phyloP scores from a whole-genome alignment of 1,140 invertebrate species.

The Rhizoglyphus robini region DNA sequence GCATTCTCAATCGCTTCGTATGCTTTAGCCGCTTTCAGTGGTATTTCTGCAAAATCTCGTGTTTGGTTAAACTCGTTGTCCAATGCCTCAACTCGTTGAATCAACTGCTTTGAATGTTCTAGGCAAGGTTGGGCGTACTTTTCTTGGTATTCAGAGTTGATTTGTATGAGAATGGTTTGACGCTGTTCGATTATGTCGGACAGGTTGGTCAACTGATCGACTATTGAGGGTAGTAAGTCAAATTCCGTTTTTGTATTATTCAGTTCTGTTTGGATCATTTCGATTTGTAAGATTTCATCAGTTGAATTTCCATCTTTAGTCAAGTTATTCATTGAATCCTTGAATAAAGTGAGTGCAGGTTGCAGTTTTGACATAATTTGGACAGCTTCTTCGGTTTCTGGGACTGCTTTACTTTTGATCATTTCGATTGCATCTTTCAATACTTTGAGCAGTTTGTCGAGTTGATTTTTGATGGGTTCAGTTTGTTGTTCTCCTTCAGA shows the following conservation, averaged over 20 bases:
- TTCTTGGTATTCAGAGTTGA: slow-evolving; percentile 50
- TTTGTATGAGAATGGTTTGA: slow-evolving; percentile 36
- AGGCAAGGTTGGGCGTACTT: slow-evolving; percentile 50
- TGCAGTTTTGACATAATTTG: slow-evolving; percentile 17
- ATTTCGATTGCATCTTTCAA: slow-evolving; percentile 23
- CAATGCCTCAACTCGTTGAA: slow-evolving; percentile 47
- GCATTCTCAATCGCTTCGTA: slow-evolving; percentile 62
- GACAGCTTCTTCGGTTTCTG: slow-evolving; percentile 23
- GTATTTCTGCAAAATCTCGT: slow-evolving; percentile 33
- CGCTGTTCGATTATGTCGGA: slow-evolving; percentile 30
- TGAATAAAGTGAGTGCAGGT: no score
- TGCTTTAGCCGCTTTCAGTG: slow-evolving; percentile 59
- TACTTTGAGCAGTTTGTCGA: slow-evolving; percentile 22
- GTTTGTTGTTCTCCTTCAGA: slow-evolving; percentile 18
- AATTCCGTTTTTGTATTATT: slow-evolving; percentile 24
- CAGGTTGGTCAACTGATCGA: slow-evolving; percentile 26
- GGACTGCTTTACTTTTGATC: slow-evolving; percentile 26
- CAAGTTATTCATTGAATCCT: no score
- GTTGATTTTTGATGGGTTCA: slow-evolving; percentile 16
- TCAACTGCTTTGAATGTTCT: slow-evolving; percentile 49
- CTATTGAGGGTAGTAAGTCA: slow-evolving; percentile 20
- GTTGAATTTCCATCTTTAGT: no score
- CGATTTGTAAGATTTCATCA: no score
- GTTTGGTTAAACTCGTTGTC: slow-evolving; percentile 30
- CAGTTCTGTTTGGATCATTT: slow-evolving; percentile 20